Conservation (phyloP, 1,140 invertebrate species). For the Phocides pigmalion region DNA sequence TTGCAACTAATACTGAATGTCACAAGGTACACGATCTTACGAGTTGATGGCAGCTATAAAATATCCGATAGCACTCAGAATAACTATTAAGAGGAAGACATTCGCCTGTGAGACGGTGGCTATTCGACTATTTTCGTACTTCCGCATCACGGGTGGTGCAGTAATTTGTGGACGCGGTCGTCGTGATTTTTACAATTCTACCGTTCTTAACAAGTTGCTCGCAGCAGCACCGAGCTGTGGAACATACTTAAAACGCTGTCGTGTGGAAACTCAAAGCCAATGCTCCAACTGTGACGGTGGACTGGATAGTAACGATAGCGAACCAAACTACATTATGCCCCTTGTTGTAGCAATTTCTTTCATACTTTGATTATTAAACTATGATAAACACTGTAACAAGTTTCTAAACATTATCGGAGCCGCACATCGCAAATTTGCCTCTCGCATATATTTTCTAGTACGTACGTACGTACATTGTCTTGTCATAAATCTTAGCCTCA, state of each 20-base stretch:
- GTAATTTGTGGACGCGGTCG: constrained; percentile 10
- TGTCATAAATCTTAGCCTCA: neutral
- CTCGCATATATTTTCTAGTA: too few species aligned
- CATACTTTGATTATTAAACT: constrained; percentile 9
- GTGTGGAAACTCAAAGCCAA: constrained; percentile 22
- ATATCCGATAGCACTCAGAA: neutral
- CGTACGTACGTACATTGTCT: too few species aligned
- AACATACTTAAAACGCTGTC: constrained; percentile 7
- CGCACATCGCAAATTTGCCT: too few species aligned
- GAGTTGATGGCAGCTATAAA: neutral
- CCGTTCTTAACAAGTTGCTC: constrained; percentile 3
- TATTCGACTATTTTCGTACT: constrained; percentile 4
- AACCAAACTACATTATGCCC: constrained; percentile 12
- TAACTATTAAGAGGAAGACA: neutral
- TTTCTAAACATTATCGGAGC: too few species aligned
- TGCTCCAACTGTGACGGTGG: constrained; percentile 20
- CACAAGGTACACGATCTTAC: too few species aligned
- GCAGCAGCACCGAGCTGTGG: neutral
- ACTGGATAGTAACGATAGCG: constrained; percentile 1
- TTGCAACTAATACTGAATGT: too few species aligned
- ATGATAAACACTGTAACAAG: too few species aligned
- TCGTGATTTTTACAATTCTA: constrained; percentile 15
- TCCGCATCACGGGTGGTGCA: neutral
- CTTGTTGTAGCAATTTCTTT: constrained; percentile 4
- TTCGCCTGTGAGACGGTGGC: neutral